Base-by-base conservation (phyloP, 2,888 invertebrate genomes). In the Trachelus iudaicus region DNA sequence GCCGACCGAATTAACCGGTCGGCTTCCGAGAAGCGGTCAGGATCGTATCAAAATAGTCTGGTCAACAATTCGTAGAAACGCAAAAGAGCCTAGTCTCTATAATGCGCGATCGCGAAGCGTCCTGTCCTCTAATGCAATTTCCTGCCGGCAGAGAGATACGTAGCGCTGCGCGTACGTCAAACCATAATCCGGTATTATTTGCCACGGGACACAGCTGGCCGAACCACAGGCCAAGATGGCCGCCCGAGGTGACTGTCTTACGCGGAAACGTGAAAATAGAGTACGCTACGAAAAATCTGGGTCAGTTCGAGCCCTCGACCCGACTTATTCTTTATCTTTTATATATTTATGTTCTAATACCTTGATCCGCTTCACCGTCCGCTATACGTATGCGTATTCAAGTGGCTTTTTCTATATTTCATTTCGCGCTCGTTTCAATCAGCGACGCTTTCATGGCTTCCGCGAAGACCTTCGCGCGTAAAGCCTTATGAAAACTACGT, bases 1-100 rank as follows among this genome's bases (percentile, higher is more conserved):
- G 77, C 23, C 77, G 81, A 82, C 83, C 82, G 82, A 83, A 83
- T 83, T 82, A 83, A 81, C 81, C 81, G 79, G 80, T 79, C 79
- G 82, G 78, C 73, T 83, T 81, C 83, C 56, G 34, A 79, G 82
- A 83, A 83, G 69, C 77, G 75, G 79, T 81, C 78, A 79, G 81
- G 83, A 83, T 83, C 81, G 79, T 77, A 81, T 83, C 79, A 81
- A 82, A 83, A 83, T 83, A 83, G 83, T 81, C 37, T 15, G 30
- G 31, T 71, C 71, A 33, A 33, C 71, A 33, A 33, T 71, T 71
- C 71, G 71, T 33, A 71, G 71, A 71, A 71, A 56, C 40, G 40
- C 23, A 56, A 56, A 56, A 56, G 40, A 56, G 40, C 40, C 40
- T 56, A 56, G 40, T 56, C 40, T 40, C 40, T 56, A 56, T 56